Evolutionary conservation across 2,888 invertebrate genomes (phyloP), one percentile per base, ranked within the genome.

Genomic region (Tetragonisca angustula): DNA sequence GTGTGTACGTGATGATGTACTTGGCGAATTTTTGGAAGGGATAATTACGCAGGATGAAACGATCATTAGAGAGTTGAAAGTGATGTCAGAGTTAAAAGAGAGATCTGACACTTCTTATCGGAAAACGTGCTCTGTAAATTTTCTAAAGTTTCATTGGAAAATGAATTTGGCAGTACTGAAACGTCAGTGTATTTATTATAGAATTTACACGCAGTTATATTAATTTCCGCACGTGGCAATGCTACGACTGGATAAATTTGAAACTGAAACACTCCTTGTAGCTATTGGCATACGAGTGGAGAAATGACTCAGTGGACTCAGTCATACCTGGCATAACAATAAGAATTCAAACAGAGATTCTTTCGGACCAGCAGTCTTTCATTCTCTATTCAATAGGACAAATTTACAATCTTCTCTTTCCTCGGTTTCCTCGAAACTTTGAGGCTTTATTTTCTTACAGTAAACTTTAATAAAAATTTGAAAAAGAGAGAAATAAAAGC

Each of bases 391-490:
- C n/a, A 5, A 59, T 5, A 13, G 15, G 5, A 5, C 56, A 15
- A 59, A 15, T 59, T 15, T n/a, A 24, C 5, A 27, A 9, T 24
- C 24, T 9, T 24, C 24, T 17, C 59, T 15, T 17, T 61, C 17
- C 24, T 61, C 15, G 15, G 24, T 61, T 24, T 24, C 1, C 24
- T 24, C 17, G 3, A 19, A 24, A 24, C n/a, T 4, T 13, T 21
- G n/a, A 56, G 13, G 11, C 0, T 13, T 11, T 56, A 61, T 61
- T 61, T 6, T n/a, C 13, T n/a, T 5, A 24, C 5, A 24, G 32
- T 32, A 32, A 61, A n/a, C 24, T 5, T 19, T 5, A 62, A 76
- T 78, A 59, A 73, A 67, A 2, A 52, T 61, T 68, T 32, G 19
- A 3, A 43, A 2, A 24, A 36, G 36, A 9, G 3, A 19, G 50